phyloP scores from a whole-genome alignment of 2,797 vertebrate genomes.

The Takifugu rubripes region DNA sequence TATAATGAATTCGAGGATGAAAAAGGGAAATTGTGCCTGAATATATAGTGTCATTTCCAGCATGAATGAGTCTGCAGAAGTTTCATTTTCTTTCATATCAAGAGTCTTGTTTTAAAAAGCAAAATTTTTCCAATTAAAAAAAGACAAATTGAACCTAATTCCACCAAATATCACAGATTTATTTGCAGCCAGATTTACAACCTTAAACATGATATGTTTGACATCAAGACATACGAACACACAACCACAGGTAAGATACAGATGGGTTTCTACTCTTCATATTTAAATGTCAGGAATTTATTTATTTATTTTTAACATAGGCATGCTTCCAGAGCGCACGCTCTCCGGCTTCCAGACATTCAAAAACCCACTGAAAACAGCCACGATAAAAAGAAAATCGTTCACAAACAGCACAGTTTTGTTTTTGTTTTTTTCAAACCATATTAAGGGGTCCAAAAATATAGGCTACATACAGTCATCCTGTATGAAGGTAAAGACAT shows the following conservation, averaged over 20 bases:
- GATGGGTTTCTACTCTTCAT: slow-evolving; percentile 43
- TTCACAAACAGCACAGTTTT: slow-evolving; percentile 65
- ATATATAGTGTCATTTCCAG: no score
- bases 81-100: no score
- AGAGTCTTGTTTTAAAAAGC: no score
- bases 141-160: slow-evolving; percentile 12
- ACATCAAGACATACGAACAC: slow-evolving; percentile 56
- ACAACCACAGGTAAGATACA: slow-evolving; percentile 46
- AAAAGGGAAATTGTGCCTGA: no score
- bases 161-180: slow-evolving; percentile 56
- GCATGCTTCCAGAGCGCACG: slow-evolving; percentile 49
- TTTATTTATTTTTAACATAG: slow-evolving; percentile 39
- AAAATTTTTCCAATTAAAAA: background rate
- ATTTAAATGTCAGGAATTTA: slow-evolving; percentile 53
- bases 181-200: slow-evolving; percentile 69
- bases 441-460: slow-evolving; percentile 64
- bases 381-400: slow-evolving; percentile 55
- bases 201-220: slow-evolving; percentile 52
- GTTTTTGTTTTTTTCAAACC: background rate
- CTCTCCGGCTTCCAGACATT: slow-evolving; percentile 25
- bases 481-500: slow-evolving; percentile 62
- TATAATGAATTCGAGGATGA: no score
- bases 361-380: slow-evolving; percentile 48
- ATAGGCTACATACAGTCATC: slow-evolving; percentile 49
- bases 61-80: no score